Conservation (phyloP, 2,888 invertebrate genomes). For the Spicauda simplicius region DNA sequence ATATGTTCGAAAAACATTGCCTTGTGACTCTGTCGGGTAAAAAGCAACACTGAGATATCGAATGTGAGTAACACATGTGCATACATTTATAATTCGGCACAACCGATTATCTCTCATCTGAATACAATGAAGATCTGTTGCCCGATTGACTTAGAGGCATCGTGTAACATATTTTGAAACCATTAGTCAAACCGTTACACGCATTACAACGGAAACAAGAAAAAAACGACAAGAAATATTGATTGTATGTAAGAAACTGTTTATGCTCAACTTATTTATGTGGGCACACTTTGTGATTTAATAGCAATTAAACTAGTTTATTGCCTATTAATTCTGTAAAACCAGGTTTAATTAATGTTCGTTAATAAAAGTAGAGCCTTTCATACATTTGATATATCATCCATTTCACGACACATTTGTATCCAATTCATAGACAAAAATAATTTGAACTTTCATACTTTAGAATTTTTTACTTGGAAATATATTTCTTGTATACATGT, state of each 20-base stretch:
- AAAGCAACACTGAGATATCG: background rate
- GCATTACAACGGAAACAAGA: constrained; percentile 14
- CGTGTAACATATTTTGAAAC: constrained; percentile 47
- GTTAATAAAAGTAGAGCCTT: constrained; percentile 14
- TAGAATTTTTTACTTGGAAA: no score
- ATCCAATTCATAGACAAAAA: no score
- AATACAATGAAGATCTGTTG: constrained; percentile 68
- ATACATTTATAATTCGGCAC: constrained; percentile 17
- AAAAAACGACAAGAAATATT: constrained; percentile 15
- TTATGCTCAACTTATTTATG: constrained; percentile 2
- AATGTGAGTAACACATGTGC: background rate
- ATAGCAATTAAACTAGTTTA: constrained; percentile 16
- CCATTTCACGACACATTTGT: no score
- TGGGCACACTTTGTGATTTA: constrained; percentile 21
- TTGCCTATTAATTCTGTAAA: constrained; percentile 21
- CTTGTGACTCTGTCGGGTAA: background rate
- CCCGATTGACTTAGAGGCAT: constrained; percentile 38
- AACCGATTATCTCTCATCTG: constrained; percentile 63
- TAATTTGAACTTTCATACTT: no score
- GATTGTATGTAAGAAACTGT: constrained; percentile 9
- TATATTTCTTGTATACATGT: no score
- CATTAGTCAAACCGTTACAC: constrained; percentile 51
- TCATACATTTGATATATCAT: background rate
- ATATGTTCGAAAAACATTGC: no score
- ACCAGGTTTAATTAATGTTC: constrained; percentile 9